phyloP scores from a whole-genome alignment of 1,140 invertebrate species.

The Pogonus chalceus region DNA sequence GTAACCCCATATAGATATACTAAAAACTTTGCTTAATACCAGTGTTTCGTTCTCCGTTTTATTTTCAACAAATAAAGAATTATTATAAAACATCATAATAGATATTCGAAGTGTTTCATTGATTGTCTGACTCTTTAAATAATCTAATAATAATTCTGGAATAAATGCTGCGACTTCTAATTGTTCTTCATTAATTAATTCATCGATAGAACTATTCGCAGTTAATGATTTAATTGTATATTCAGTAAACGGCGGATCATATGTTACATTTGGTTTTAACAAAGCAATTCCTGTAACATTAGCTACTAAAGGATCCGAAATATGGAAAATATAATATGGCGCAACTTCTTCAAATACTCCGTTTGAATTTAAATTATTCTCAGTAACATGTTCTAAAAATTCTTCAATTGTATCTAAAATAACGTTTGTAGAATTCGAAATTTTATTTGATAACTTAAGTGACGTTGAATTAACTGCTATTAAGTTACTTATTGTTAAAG shows the following conservation, averaged over 20 bases:
- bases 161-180: slow-evolving; percentile 44
- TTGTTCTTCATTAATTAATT: slow-evolving; percentile 36
- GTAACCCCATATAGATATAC: slow-evolving; percentile 43
- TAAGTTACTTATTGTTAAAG: slow-evolving; percentile 6
- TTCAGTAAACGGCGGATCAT: slow-evolving; percentile 31
- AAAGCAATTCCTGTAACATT: slow-evolving; percentile 48
- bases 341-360: slow-evolving; percentile 32
- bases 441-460: slow-evolving; percentile 15
- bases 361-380: slow-evolving; percentile 15
- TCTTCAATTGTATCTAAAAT: slow-evolving; percentile 17
- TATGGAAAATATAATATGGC: slow-evolving; percentile 39
- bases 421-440: slow-evolving; percentile 13
- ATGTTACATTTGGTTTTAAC: slow-evolving; percentile 16
- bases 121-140: slow-evolving; percentile 4
- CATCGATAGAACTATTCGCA: slow-evolving; percentile 35
- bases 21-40: slow-evolving; percentile 39
- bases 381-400: slow-evolving; percentile 9
- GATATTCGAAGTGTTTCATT: slow-evolving; percentile 29
- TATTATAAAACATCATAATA: slow-evolving; percentile 43
- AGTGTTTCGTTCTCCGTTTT: slow-evolving; percentile 24
- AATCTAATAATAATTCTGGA: slow-evolving; percentile 33
- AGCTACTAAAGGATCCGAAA: slow-evolving; percentile 39
- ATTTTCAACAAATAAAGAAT: slow-evolving; percentile 42
- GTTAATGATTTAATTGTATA: slow-evolving; percentile 36
- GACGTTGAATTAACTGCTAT: not conserved